Conservation (phyloP, 2,797 vertebrate genomes). For the Emydoidea blandingii region DNA sequence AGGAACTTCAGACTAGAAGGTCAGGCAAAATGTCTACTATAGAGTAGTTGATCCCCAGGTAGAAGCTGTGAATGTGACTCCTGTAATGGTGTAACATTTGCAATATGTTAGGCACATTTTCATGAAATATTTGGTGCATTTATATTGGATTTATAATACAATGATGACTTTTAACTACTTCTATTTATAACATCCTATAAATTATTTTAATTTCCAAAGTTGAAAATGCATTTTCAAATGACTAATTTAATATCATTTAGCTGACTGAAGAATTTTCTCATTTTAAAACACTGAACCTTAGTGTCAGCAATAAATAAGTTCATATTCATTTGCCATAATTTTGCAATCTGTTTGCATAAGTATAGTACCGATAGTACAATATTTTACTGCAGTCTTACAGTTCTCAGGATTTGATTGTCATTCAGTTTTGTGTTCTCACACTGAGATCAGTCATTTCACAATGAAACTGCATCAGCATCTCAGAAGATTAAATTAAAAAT, state of each 20-base stretch:
- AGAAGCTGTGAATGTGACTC: neutral
- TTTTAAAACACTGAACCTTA: slow-evolving; percentile 8
- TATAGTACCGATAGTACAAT: neutral
- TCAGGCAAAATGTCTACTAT: slow-evolving; percentile 51
- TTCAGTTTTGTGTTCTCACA: neutral
- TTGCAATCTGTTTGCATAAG: neutral
- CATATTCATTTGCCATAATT: neutral
- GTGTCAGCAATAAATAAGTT: neutral
- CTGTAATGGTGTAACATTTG: neutral
- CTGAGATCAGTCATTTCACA: neutral
- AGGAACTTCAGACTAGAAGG: slow-evolving; percentile 67
- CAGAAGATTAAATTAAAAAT: slow-evolving; percentile 2
- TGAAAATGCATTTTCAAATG: neutral
- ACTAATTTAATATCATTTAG: slow-evolving; percentile 6
- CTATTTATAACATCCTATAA: neutral
- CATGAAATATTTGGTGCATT: neutral
- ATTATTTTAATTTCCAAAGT: neutral
- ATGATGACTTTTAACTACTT: slow-evolving; percentile 3
- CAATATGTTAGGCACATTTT: neutral
- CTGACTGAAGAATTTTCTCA: neutral
- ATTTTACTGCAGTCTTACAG: neutral
- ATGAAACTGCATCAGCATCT: neutral
- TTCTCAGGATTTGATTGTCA: neutral
- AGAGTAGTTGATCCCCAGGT: neutral
- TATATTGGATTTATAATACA: neutral